Evolutionary conservation across 2,888 invertebrate species (phyloP), one percentile per base, ranked within the genome.

Genomic region (Thera obeliscata): DNA sequence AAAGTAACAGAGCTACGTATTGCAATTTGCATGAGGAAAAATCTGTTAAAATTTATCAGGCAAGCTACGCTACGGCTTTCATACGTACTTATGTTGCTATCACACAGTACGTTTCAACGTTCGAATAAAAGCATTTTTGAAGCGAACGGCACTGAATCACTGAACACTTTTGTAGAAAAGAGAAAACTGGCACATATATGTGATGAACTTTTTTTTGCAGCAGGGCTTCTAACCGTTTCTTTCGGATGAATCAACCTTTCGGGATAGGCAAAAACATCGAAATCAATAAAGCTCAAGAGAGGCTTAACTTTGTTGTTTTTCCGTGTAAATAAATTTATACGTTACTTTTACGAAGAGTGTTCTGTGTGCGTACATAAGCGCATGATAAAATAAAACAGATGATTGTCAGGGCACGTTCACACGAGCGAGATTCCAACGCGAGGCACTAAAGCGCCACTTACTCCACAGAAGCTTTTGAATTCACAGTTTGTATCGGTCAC

Each of bases 161-260:
- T 46, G 55, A 52, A n/a, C 33, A 50, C 55, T 64, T 64, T 65
- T 61, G 56, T 50, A 50, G 36, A 64, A 64, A 68, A 61, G 22
- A 35, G 58, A 48, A 54, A 68, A 57, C 54, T 55, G 57, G 64
- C 64, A 58, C 68, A 64, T 57, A 64, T 57, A 56, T 64, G 61
- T 61, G 64, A 68, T 48, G 57, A 68, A 68, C 57, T 68, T 61
- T 55, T 68, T 64, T 46, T 61, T 68, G 43, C 38, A 38, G 48
- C 48, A 68, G 57, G 64, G 64, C 64, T 61, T 54, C 62, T 58
- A 56, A 68, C 61, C 67, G 61, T 67, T 68, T 55, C 41, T 48
- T 7, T 58, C 33, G 58, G 54, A 59, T 59, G 56, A 64, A 56
- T 60, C 61, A 64, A 61, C 67, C 56, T 64, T 60, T 56, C 33